Base-by-base conservation (phyloP, 2,888 invertebrate species). In the Calameuta pallipes region DNA sequence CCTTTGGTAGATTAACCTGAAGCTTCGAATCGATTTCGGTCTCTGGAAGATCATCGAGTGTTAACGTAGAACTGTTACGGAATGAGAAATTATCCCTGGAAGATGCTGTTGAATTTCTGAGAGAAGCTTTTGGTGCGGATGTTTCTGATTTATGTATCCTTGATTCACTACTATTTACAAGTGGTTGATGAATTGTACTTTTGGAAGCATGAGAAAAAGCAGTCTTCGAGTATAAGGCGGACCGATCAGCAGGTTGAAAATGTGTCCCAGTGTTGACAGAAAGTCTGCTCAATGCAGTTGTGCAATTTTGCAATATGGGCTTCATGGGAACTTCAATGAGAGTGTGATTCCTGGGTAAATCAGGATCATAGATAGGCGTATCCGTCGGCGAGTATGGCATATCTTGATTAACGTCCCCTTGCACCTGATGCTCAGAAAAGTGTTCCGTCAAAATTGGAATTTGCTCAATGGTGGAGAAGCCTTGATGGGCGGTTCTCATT, bases 331-430 rank as follows among this genome's bases (percentile, higher is more conserved):
- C 74, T 31, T 71, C 31, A 71, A 71, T 34, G 6, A 71, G 34
- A 31, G 80, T 56, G 80, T 81, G 79, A 23, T 80, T 34, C 31
- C 71, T 77, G 34, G 85, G 79, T 56, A 86, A 68, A 35, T 88
- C 87, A 13, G 85, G 85, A 80, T 89, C 88, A 37, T 86, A 87
- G 4, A 87, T 75, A 4, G 88, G 87, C 31, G 83, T 83, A 74
- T 90, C 89, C 0, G 88, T 86, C 1, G 89, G 89, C 13, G 90
- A 90, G 75, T 89, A 89, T 23, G 90, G 89, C 36, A 80, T 84
- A 37, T 88, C 87, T 35, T 79, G 73, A 74, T 69, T 76, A 11
- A 33, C 9, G 23, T 73, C 31, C 31, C 23, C 9, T 31, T 71
- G 34, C 0, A 31, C 31, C 31, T 71, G 31, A 13, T 31, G 31